These are phyloP conservation scores for Muscidifurax raptorellus DNA, from an alignment of 1,140 invertebrate genomes.

Conservation along the genomic window DNA sequence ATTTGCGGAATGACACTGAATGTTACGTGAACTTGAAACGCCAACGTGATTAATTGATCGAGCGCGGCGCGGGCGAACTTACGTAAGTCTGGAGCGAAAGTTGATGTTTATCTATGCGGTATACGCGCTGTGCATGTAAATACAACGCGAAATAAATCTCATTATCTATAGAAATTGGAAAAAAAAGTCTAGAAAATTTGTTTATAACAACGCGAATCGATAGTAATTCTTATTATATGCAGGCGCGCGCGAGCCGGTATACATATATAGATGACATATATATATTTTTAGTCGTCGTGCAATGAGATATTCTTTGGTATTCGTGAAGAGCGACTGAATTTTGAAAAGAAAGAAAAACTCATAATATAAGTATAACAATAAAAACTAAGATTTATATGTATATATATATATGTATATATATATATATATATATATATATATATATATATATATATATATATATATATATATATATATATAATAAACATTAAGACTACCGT, in stretches of 20 bases:
- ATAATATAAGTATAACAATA: not conserved
- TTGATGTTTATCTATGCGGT: not conserved
- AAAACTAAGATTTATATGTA: not conserved
- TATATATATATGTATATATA: not conserved
- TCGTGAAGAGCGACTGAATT: conserved; percentile 13
- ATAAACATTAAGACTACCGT: not conserved
- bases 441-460: not conserved
- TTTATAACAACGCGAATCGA: conserved; percentile 6
- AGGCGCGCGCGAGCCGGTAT: not conserved
- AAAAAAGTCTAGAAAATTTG: not conserved
- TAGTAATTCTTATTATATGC: not conserved
- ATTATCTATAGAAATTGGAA: not conserved
- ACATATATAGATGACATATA: not conserved
- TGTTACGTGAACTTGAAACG: not conserved
- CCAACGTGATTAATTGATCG: not conserved
- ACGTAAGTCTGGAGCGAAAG: not conserved
- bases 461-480: not conserved
- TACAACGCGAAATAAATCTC: not conserved
- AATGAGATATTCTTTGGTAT: not conserved
- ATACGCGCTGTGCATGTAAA: too few relatives aligned
- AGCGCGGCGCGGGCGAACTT: not conserved
- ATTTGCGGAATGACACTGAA: not conserved
- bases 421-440: not conserved
- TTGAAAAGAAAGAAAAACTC: conserved; percentile 20
- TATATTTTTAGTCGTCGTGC: too few relatives aligned